Percentiles rank a stretch among this genome's conserved stretches.
phyloP scores from a whole-genome alignment of 1,140 invertebrate species.

The Drosophila malerkotliana region DNA sequence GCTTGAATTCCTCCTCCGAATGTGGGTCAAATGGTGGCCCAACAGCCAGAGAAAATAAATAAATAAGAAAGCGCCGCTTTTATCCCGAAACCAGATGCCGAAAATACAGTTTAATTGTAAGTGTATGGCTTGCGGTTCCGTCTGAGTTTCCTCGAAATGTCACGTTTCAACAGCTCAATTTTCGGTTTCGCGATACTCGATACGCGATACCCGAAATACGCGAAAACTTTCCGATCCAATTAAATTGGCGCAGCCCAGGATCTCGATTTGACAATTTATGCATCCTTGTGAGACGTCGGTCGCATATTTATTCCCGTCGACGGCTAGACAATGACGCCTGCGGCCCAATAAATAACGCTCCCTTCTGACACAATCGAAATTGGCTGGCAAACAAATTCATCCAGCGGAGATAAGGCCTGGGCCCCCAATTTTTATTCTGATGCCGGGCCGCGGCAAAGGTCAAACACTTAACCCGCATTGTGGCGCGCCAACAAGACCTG shows the following conservation, averaged over 20 bases:
- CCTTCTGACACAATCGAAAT: conserved; percentile 77
- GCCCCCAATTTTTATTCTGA: conserved; percentile 1
- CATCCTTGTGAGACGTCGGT: conserved; percentile 37
- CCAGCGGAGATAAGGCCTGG: conserved; percentile 21
- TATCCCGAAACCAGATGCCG: conserved; percentile 25
- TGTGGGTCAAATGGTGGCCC: conserved; percentile 70
- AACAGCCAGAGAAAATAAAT: conserved; percentile 3
- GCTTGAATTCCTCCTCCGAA: conserved; percentile 17
- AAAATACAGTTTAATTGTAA: conserved; percentile 57
- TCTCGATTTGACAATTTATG: conserved; percentile 68
- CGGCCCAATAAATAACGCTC: conserved; percentile 65
- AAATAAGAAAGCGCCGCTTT: conserved; percentile 14
- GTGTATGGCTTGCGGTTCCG: conserved; percentile 19
- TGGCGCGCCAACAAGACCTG: conserved; percentile 40
- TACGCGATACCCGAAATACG: conserved; percentile 24
- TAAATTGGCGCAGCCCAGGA: conserved; percentile 47
- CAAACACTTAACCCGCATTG: conserved; percentile 61
- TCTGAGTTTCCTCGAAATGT: conserved; percentile 48
- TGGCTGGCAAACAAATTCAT: conserved; percentile 74
- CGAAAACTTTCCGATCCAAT: conserved; percentile 68
- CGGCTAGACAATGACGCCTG: conserved; percentile 64
- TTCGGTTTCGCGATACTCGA: conserved; percentile 44
- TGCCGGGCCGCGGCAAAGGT: conserved; percentile 49
- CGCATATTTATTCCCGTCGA: conserved; percentile 71
- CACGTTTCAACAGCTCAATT: conserved; percentile 76